phyloP scores from a whole-genome alignment of 2,888 invertebrate species.

The Drosophila histrio region DNA sequence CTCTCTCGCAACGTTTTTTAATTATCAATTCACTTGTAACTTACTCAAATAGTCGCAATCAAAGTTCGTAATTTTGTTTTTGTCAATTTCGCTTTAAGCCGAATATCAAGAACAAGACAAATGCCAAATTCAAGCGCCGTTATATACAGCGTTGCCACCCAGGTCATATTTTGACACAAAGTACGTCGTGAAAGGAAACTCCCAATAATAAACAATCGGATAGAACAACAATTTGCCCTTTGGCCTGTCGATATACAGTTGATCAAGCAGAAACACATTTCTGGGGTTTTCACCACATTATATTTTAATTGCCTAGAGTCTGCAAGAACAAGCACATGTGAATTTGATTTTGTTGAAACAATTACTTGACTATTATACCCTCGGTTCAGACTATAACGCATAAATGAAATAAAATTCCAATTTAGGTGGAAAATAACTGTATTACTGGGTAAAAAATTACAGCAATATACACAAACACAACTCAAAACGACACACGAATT shows the following conservation, averaged over 20 bases:
- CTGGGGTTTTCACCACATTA: too few relatives aligned
- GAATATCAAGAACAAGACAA: slow-evolving; percentile 30
- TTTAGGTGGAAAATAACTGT: neutral
- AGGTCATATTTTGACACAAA: neutral
- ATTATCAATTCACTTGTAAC: neutral
- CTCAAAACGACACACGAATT: slow-evolving; percentile 33
- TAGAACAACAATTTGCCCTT: too few relatives aligned
- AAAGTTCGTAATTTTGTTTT: slow-evolving; percentile 29
- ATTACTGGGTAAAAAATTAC: slow-evolving; percentile 29
- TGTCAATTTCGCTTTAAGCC: slow-evolving; percentile 28
- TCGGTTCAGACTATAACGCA: too few relatives aligned
- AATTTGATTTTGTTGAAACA: too few relatives aligned
- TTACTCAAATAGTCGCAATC: slow-evolving; percentile 6
- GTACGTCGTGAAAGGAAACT: neutral
- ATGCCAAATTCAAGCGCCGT: slow-evolving; percentile 45
- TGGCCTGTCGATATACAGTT: too few relatives aligned
- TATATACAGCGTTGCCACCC: slow-evolving; percentile 51
- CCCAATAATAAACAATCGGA: neutral
- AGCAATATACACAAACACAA: slow-evolving; percentile 46
- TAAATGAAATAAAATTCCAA: neutral
- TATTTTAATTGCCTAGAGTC: too few relatives aligned
- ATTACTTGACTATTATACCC: too few relatives aligned
- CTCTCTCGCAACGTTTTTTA: too few relatives aligned
- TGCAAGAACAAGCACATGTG: too few relatives aligned
- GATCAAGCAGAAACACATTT: too few relatives aligned